These are phyloP conservation scores for Lasioglossum villosulum DNA, from an alignment of 2,888 invertebrate genomes.

Conservation along the genomic window DNA sequence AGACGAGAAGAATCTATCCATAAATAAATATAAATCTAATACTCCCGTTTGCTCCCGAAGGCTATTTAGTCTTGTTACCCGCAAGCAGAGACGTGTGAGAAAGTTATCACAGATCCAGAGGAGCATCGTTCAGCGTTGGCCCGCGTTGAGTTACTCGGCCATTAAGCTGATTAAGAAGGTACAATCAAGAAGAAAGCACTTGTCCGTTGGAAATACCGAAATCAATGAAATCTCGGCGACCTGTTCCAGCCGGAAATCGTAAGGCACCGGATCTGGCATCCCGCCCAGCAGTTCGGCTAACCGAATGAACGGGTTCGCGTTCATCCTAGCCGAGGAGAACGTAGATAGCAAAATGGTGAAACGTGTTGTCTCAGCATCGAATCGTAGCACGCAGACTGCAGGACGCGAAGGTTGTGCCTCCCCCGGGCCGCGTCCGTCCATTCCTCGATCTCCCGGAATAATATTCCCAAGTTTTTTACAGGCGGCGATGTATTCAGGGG, in stretches of 20 bases:
- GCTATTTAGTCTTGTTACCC: not conserved
- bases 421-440: conserved; percentile 44
- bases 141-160: conserved; percentile 24
- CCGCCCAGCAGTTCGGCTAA: conserved; percentile 27
- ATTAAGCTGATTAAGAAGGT: conserved; percentile 41
- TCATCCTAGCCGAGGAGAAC: conserved; percentile 39
- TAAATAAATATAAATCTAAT: not conserved
- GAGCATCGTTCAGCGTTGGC: conserved; percentile 17
- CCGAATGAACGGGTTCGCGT: conserved; percentile 21
- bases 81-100: conserved; percentile 2
- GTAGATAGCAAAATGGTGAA: conserved; percentile 46
- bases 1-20: not conserved
- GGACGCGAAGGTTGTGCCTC: conserved; percentile 53
- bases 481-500: conserved; percentile 58
- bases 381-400: conserved; percentile 61
- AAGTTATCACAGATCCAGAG: conserved; percentile 12
- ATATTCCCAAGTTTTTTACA: conserved; percentile 76
- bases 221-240: conserved; percentile 46
- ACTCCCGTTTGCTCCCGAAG: not conserved
- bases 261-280: conserved; percentile 32
- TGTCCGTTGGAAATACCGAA: conserved; percentile 24
- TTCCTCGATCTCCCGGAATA: conserved; percentile 66
- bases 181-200: conserved; percentile 45
- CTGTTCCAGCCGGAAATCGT: conserved; percentile 32
- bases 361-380: conserved; percentile 59